Evolutionary conservation across 53 echinoderm and acorn worm species (phyloP).

Genomic region (Henricia sp.): DNA sequence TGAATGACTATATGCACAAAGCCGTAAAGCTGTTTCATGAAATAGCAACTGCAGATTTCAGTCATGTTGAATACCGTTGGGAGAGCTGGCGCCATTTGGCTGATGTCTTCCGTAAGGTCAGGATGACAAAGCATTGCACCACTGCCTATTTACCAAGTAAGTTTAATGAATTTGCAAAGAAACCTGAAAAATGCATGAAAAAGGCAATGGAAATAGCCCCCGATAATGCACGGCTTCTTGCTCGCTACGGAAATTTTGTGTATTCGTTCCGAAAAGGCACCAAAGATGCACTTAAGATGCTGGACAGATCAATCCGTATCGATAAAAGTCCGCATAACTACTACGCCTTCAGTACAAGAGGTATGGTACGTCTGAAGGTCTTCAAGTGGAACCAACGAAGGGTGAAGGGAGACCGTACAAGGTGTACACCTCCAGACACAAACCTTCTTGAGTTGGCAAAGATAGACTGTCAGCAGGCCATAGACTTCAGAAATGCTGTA

Average conservation of each 20-base stretch:
- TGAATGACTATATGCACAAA: background rate
- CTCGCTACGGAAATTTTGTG: constrained; percentile 35
- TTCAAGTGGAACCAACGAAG: background rate
- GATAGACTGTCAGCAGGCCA: background rate
- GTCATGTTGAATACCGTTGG: constrained; percentile 1
- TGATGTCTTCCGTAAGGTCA: constrained; percentile 35
- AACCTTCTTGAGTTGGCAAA: background rate
- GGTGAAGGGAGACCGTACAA: background rate
- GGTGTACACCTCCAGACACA: background rate
- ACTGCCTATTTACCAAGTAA: background rate
- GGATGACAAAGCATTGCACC: background rate
- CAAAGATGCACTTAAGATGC: background rate
- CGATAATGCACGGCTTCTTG: background rate
- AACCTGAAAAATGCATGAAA: constrained; percentile 46
- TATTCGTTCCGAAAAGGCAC: background rate
- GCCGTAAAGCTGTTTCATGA: constrained; percentile 11
- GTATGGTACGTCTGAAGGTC: background rate
- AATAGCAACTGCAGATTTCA: background rate
- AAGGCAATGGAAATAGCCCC: constrained; percentile 7
- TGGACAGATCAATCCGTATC: constrained; percentile 20
- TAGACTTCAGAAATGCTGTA: background rate
- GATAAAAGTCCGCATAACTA: constrained; percentile 16
- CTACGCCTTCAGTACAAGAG: constrained; percentile 38
- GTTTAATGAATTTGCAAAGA: background rate
- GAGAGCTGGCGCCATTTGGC: constrained; percentile 47